Evolutionary conservation across 2,888 invertebrate species (phyloP).

Genomic region (Apodemia zela): DNA sequence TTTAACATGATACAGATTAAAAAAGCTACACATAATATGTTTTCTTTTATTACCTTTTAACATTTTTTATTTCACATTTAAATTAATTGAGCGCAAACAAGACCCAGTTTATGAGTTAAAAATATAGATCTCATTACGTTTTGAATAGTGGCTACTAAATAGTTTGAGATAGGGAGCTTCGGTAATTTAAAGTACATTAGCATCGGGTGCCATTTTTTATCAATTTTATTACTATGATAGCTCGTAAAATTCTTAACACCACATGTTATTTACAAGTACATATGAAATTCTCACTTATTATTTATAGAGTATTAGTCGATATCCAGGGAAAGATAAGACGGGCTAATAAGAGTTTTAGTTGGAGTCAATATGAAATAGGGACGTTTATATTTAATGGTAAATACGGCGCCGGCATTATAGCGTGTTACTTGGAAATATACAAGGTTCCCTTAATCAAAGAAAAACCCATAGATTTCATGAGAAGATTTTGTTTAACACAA

Average conservation of each 20-base stretch:
- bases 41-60: constrained; percentile 58
- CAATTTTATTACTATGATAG: constrained; percentile 44
- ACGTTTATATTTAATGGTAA: no score
- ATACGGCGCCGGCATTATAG: no score
- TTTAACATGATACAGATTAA: constrained; percentile 61
- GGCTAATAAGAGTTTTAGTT: no score
- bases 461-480: no score
- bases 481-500: no score
- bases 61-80: constrained; percentile 63
- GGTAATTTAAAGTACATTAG: constrained; percentile 52
- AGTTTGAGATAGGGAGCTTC: constrained; percentile 48
- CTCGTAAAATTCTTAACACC: constrained; percentile 36
- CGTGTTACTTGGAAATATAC: no score
- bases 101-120: constrained; percentile 53
- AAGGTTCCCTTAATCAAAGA: no score
- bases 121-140: constrained; percentile 51
- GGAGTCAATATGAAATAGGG: no score
- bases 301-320: not conserved
- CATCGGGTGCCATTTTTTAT: constrained; percentile 53
- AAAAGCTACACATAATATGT: constrained; percentile 57
- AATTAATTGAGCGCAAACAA: constrained; percentile 75
- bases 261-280: constrained; percentile 23
- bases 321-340: no score
- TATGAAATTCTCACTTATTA: constrained; percentile 2
- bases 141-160: constrained; percentile 50